Evolutionary conservation across 2,797 vertebrate genomes (phyloP).

Genomic region (Alectoris magna): DNA sequence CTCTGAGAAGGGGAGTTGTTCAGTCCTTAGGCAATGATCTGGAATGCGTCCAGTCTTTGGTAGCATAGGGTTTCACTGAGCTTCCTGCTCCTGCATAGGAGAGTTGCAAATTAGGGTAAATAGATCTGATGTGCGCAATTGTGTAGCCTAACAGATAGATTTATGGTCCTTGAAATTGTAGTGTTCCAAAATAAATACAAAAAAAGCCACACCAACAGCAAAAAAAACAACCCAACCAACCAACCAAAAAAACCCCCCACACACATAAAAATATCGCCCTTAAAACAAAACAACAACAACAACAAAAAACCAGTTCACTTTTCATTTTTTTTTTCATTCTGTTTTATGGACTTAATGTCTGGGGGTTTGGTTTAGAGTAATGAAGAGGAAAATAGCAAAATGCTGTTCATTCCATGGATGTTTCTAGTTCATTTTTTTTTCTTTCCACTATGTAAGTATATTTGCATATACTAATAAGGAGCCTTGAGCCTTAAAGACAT

Average conservation of each 20-base stretch:
- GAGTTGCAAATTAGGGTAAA: neutral
- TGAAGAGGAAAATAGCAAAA: neutral
- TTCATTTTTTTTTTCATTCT: neutral
- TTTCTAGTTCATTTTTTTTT: neutral
- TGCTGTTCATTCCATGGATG: neutral
- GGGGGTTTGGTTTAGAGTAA: fast-evolving
- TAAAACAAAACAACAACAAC: neutral
- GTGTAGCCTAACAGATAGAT: neutral
- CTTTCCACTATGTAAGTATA: neutral
- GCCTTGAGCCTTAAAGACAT: neutral
- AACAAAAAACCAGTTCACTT: fast-evolving
- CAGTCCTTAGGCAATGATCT: neutral
- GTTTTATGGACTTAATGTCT: neutral
- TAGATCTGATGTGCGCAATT: fast-evolving
- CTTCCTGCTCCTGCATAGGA: neutral
- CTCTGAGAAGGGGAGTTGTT: neutral
- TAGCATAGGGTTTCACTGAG: neutral
- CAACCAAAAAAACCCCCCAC: neutral
- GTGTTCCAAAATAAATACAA: neutral
- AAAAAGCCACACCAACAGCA: too few relatives aligned
- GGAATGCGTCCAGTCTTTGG: neutral
- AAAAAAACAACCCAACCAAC: neutral
- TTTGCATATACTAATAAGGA: constrained; percentile 21
- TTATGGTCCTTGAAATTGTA: neutral
- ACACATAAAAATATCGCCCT: too few relatives aligned